phyloP scores from a whole-genome alignment of 2,888 invertebrate genomes.

The Lasioglossum vierecki region DNA sequence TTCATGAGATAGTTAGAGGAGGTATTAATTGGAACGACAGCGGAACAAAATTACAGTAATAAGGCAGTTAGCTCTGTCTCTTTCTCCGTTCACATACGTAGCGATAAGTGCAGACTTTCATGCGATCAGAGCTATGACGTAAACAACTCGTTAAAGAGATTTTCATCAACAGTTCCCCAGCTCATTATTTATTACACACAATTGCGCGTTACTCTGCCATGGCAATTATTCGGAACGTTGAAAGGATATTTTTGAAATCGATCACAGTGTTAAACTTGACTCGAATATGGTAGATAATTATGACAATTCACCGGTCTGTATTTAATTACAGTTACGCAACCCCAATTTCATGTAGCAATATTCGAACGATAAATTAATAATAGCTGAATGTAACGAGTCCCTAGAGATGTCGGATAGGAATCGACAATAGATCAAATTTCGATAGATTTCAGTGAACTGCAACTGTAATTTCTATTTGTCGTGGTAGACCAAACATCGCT shows the following conservation, averaged over 20 bases:
- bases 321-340: background rate
- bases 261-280: background rate
- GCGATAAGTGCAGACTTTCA: background rate
- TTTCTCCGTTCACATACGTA: background rate
- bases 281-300: background rate
- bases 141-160: conserved; percentile 37
- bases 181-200: conserved; percentile 22
- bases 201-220: conserved; percentile 6
- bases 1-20: background rate
- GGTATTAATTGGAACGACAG: conserved; percentile 27
- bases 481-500: background rate
- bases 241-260: background rate
- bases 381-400: background rate
- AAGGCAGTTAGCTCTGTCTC: background rate
- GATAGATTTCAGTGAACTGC: background rate
- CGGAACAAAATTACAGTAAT: background rate
- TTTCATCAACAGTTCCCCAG: conserved; percentile 31
- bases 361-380: background rate
- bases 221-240: background rate
- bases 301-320: background rate
- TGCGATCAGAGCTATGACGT: conserved; percentile 18
- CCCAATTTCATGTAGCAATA: background rate
- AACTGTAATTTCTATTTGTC: background rate
- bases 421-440: background rate
- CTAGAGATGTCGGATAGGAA: background rate